Evolutionary conservation across 2,113 vertebrate species (phyloP).

Genomic region (Oncorhynchus kisutch): DNA sequence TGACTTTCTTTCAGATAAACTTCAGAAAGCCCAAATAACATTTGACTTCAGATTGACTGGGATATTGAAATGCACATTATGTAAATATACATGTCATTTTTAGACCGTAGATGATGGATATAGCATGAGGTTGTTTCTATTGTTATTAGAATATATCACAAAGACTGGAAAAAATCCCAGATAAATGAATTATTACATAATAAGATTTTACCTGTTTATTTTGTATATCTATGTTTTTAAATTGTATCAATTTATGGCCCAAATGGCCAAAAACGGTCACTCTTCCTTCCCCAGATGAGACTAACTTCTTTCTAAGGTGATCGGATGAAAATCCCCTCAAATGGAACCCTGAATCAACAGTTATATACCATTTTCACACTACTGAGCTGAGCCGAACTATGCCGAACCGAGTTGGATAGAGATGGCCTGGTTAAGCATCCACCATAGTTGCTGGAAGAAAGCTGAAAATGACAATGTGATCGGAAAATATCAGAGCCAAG

Average conservation of each 20-base stretch:
- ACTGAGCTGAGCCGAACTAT: too few relatives aligned
- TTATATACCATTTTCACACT: too few relatives aligned
- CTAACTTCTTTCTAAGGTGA: background rate
- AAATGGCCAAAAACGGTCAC: background rate
- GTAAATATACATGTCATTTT: slow-evolving; percentile 4
- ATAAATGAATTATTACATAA: background rate
- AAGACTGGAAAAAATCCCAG: background rate
- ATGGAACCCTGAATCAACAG: background rate
- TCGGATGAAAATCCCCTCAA: background rate
- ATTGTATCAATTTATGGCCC: slow-evolving; percentile 1
- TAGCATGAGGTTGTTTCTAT: background rate
- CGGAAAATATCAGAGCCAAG: too few relatives aligned
- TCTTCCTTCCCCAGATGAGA: background rate
- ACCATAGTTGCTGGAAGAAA: too few relatives aligned
- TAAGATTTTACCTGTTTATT: background rate
- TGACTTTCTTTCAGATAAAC: background rate
- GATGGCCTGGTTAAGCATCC: too few relatives aligned
- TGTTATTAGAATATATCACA: background rate
- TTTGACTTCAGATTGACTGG: background rate
- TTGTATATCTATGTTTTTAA: background rate
- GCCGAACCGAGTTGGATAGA: too few relatives aligned
- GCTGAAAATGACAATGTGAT: too few relatives aligned
- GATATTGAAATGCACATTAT: background rate
- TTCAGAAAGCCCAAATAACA: background rate
- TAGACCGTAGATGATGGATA: background rate